phyloP scores from a whole-genome alignment of 2,888 invertebrate species.

The Gasteruption jaculator region DNA sequence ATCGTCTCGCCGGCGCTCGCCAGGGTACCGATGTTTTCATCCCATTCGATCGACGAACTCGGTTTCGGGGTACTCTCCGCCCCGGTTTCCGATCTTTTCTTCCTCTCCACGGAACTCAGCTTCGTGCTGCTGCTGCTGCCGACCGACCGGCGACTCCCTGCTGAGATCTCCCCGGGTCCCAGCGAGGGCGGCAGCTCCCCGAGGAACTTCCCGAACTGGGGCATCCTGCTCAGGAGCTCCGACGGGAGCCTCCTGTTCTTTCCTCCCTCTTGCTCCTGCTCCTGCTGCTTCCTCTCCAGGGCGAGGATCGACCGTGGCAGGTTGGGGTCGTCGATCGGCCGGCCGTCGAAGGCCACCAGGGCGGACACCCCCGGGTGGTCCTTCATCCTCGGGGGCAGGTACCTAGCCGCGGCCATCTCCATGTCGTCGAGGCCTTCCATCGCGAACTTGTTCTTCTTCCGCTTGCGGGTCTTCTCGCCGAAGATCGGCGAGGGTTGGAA shows the following conservation, averaged over 20 bases:
- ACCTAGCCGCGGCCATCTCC: slow-evolving; percentile 69
- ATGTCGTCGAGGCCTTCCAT: slow-evolving; percentile 55
- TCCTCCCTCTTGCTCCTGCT: too few species aligned
- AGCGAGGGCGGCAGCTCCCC: slow-evolving; percentile 69
- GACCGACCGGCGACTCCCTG: slow-evolving; percentile 15
- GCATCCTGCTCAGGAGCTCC: slow-evolving; percentile 62
- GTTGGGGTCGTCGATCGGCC: slow-evolving; percentile 64
- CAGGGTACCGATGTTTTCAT: slow-evolving; percentile 16
- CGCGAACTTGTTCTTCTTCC: slow-evolving; percentile 25
- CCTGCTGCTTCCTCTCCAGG: slow-evolving; percentile 32
- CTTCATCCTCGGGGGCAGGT: slow-evolving; percentile 64
- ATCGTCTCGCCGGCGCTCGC: slow-evolving; percentile 35
- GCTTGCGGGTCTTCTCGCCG: slow-evolving; percentile 41
- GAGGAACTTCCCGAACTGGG: slow-evolving; percentile 71
- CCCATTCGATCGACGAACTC: slow-evolving; percentile 10
- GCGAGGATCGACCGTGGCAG: slow-evolving; percentile 58
- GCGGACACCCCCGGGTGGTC: slow-evolving; percentile 53
- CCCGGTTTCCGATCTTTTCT: slow-evolving; percentile 32
- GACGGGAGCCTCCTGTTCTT: slow-evolving; percentile 56
- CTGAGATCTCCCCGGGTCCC: too few species aligned
- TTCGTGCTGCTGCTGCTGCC: slow-evolving; percentile 30
- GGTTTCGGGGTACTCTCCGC: slow-evolving; percentile 17
- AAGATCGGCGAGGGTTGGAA: slow-evolving; percentile 70
- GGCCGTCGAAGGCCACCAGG: slow-evolving; percentile 73
- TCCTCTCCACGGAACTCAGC: slow-evolving; percentile 24